Evolutionary conservation across 2,888 invertebrate genomes (phyloP).

Genomic region (Dione juno): DNA sequence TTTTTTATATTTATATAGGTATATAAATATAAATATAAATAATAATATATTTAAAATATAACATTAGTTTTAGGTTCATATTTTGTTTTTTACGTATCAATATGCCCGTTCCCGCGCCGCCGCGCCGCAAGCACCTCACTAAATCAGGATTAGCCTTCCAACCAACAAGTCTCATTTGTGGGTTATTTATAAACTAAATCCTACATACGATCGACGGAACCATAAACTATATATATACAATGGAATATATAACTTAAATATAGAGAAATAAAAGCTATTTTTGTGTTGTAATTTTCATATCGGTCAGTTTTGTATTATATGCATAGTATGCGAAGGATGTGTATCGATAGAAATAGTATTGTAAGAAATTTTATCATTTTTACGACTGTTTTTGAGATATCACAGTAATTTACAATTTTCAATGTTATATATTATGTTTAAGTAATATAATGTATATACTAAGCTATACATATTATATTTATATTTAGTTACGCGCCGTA

Average conservation of each 20-base stretch:
- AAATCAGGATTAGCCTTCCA: slow-evolving; percentile 77
- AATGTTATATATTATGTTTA: not conserved
- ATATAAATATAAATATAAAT: not conserved
- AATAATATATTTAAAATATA: not conserved
- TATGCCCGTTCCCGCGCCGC: slow-evolving; percentile 54
- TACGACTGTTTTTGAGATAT: slow-evolving; percentile 48
- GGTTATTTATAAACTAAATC: slow-evolving; percentile 70
- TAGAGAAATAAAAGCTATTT: not conserved
- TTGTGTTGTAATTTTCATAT: not conserved
- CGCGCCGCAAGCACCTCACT: slow-evolving; percentile 65
- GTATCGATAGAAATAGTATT: slow-evolving; percentile 55
- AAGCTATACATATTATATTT: too few species aligned
- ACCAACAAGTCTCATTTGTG: slow-evolving; percentile 73
- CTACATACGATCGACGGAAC: slow-evolving; percentile 32
- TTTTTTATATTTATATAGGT: too few species aligned
- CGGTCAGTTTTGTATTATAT: not conserved
- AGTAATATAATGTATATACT: too few species aligned
- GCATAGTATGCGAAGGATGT: slow-evolving; percentile 50
- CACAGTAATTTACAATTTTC: not conserved
- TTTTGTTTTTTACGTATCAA: slow-evolving; percentile 46
- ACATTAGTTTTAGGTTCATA: slow-evolving; percentile 9
- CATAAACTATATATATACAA: not conserved
- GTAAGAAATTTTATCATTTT: slow-evolving; percentile 56
- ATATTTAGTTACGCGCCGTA: too few species aligned
- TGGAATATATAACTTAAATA: not conserved